These are phyloP conservation scores for Lumbricus terrestris DNA, from an alignment of 2,888 invertebrate species.

Conservation along the genomic window DNA sequence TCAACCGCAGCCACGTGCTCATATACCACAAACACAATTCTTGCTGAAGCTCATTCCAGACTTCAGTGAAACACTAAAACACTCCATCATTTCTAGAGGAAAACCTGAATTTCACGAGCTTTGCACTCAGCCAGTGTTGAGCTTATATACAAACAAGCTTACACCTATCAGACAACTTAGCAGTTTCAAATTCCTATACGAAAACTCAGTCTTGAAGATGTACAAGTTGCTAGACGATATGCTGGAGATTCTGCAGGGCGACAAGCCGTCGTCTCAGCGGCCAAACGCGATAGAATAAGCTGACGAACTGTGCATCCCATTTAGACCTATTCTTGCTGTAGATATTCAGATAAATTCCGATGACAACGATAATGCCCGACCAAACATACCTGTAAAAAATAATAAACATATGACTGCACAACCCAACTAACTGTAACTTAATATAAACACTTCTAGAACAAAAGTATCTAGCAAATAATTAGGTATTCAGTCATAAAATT, in stretches of 20 bases:
- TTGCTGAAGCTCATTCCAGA: neutral
- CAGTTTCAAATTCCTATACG: neutral
- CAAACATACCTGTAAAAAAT: conserved; percentile 74
- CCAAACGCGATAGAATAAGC: neutral
- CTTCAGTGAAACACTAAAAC: neutral
- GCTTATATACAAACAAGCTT: too few species aligned
- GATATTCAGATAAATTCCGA: conserved; percentile 91
- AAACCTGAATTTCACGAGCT: neutral
- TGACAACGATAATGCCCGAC: conserved; percentile 82
- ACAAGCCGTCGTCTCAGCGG: conserved; percentile 20
- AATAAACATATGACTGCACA: neutral
- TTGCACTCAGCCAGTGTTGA: neutral
- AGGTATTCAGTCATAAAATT: too few species aligned
- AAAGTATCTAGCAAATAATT: too few species aligned
- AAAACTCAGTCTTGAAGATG: neutral
- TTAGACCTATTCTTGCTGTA: conserved; percentile 71
- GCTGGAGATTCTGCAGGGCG: conserved; percentile 26
- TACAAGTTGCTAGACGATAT: conserved; percentile 15
- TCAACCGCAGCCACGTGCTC: neutral
- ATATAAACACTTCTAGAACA: neutral
- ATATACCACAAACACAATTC: neutral
- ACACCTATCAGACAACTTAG: neutral
- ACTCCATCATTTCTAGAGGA: neutral
- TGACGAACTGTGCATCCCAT: conserved; percentile 24
- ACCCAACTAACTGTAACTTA: neutral